These are phyloP conservation scores for Siderastrea siderea DNA, from an alignment of 92 coral and sea anemone species.

Conservation along the genomic window DNA sequence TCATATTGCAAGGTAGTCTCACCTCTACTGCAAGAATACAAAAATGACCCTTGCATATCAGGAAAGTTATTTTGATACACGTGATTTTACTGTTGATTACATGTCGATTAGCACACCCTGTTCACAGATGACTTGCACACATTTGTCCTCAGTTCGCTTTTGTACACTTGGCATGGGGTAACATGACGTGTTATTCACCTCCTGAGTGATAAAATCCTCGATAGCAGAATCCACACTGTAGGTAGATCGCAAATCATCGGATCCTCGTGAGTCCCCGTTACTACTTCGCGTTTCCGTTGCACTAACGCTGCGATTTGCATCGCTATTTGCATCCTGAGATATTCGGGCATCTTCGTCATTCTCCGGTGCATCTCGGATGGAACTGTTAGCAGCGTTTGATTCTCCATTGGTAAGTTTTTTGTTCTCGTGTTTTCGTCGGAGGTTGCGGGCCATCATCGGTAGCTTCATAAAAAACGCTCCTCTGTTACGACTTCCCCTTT, in stretches of 20 bases:
- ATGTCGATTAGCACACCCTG: slow-evolving; percentile 3
- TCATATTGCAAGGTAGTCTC: too few species aligned
- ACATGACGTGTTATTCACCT: not conserved
- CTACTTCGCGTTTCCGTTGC: not conserved
- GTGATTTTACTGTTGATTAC: not conserved
- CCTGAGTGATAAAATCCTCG: not conserved
- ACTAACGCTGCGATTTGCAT: not conserved
- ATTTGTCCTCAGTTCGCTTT: slow-evolving; percentile 21
- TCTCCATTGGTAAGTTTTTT: not conserved
- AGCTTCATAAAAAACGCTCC: not conserved
- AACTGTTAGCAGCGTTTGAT: not conserved
- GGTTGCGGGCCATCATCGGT: not conserved
- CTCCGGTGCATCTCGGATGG: not conserved
- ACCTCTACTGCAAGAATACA: too few species aligned
- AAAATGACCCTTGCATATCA: too few species aligned
- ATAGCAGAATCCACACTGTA: slow-evolving; percentile 19
- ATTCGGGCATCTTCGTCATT: not conserved
- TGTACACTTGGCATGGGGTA: not conserved
- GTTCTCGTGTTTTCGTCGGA: slow-evolving; percentile 7
- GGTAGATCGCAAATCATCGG: slow-evolving; percentile 15
- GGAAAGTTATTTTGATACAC: not conserved
- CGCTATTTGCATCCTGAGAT: not conserved
- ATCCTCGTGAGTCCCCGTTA: not conserved
- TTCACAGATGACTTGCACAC: slow-evolving; percentile 11
- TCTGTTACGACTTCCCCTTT: not conserved